These are phyloP conservation scores for Thoracochromis brauschi DNA, from an alignment of 2,113 vertebrate genomes.

Conservation along the genomic window DNA sequence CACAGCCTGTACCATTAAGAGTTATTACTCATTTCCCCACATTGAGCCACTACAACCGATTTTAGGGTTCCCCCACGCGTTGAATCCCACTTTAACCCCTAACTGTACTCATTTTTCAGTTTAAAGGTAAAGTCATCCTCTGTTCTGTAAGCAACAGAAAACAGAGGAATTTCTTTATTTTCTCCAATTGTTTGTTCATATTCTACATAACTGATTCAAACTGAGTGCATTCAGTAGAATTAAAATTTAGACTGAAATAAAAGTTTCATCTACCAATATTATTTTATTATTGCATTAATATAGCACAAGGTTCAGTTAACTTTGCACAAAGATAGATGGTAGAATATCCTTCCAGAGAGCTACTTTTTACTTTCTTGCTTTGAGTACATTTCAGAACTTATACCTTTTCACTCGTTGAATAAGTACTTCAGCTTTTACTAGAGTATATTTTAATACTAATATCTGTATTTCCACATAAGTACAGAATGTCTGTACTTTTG, in stretches of 20 bases:
- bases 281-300: neutral
- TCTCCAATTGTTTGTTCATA: neutral
- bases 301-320: neutral
- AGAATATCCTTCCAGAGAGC: neutral
- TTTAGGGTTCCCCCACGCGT: neutral
- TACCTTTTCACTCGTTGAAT: neutral
- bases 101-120: neutral
- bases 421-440: neutral
- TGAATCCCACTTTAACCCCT: neutral
- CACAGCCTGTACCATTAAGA: neutral
- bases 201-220: neutral
- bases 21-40: neutral
- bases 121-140: neutral
- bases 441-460: neutral
- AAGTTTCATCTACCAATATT: neutral
- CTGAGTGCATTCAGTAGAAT: neutral
- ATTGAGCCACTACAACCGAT: neutral
- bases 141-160: neutral
- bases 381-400: neutral
- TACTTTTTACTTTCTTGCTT: neutral
- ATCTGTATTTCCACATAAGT: neutral
- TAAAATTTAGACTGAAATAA: neutral
- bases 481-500: neutral
- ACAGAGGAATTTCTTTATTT: neutral
- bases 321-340: neutral